Evolutionary conservation across 2,888 invertebrate species (phyloP), one percentile per base, ranked within the genome.

Genomic region (Thumatha senex): DNA sequence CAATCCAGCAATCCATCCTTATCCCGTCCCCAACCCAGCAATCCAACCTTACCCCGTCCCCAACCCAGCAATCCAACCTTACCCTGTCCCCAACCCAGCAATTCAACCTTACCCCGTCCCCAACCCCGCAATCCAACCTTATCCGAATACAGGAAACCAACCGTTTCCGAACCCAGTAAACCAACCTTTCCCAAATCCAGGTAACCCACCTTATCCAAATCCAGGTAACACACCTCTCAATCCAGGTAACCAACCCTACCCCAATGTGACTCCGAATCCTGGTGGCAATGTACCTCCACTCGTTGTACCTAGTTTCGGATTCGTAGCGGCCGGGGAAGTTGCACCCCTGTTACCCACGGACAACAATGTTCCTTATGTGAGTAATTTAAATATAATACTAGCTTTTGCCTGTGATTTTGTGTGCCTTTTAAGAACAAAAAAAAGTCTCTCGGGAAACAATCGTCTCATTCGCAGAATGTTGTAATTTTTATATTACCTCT

Each of bases 301-400:
- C n/a, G 7, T 12, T 31, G 38, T 11, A n/a, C 46, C 10, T 7
- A 35, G 3, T 4, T 11, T 74, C 1, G 82, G 82, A 0, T 83
- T 82, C 33, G 18, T 45, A 5, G 46, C 15, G 0, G 51, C 46
- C 3, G 45, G 43, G 14, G 56, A 63, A 5, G 33, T 52, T 0
- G 57, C 75, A 29, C 82, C 84, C 0, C 40, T 73, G 9, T 43
- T 82, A 36, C 82, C 85, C 0, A 61, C 65, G 0, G 71, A 70
- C 7, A 55, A 65, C 8, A 61, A 51, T 9, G 67, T 76, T n/a
- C 78, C 82, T 7, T 73, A 76, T 48, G 82, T 80, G 41, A 70
- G 74, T 61, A 57, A 36, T 10, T 15, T 24, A 43, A 24, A 35
- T 9, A 8, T 5, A 4, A 3, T 1, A 1, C 13, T 1, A 1